Evolutionary conservation across 2,797 vertebrate species (phyloP).

Genomic region (Manis crassicaudata): DNA sequence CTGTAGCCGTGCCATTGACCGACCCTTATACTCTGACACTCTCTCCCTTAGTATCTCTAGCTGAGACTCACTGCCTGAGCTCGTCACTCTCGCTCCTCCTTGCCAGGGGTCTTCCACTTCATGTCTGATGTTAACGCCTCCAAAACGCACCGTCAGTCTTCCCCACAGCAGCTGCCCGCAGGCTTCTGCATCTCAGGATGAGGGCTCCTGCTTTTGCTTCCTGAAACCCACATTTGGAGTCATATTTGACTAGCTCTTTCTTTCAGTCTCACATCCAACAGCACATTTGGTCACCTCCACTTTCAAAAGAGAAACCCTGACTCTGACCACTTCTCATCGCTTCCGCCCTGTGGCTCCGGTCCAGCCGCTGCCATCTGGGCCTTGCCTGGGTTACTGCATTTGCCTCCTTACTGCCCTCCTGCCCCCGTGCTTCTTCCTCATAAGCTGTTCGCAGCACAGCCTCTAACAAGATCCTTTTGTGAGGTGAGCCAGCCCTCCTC

Average conservation of each 20-base stretch:
- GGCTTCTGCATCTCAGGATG: background rate
- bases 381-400: background rate
- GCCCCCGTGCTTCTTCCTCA: background rate
- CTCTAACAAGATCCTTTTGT: background rate
- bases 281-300: background rate
- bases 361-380: background rate
- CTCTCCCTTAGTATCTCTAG: background rate
- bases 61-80: background rate
- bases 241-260: background rate
- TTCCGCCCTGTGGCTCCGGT: rapidly evolving
- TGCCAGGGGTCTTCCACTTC: background rate
- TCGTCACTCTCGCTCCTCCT: background rate
- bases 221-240: background rate
- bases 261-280: background rate
- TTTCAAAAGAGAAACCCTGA: background rate
- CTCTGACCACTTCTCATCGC: background rate
- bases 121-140: background rate
- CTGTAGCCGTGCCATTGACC: background rate
- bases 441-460: background rate
- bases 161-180: background rate
- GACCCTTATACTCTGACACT: background rate
- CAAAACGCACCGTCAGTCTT: background rate
- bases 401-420: background rate
- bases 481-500: background rate
- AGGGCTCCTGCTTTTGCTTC: background rate